Conservation (phyloP, 92 coral and sea anemone species). For the Palythoa grandiflora region DNA sequence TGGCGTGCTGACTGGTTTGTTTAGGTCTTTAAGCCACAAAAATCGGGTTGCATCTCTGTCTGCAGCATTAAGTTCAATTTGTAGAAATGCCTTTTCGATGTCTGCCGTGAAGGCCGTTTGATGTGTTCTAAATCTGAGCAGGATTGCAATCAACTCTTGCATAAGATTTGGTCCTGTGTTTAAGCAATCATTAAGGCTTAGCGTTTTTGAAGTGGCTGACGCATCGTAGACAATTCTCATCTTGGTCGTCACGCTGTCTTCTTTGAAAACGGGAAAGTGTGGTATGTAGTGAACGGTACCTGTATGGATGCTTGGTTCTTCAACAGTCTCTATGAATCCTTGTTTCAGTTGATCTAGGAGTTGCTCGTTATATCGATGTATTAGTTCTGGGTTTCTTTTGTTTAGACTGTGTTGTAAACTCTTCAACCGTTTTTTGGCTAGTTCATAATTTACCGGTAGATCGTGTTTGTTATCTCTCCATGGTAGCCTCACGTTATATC, state of each 20-base stretch:
- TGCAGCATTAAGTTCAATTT: slow-evolving; percentile 32
- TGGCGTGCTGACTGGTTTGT: slow-evolving; percentile 41
- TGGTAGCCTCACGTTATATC: slow-evolving; percentile 62
- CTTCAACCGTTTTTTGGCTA: slow-evolving; percentile 33
- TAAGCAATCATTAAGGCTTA: slow-evolving; percentile 48
- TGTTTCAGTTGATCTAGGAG: slow-evolving; percentile 61
- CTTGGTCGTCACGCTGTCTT: slow-evolving; percentile 48
- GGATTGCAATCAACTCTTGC: slow-evolving; percentile 46
- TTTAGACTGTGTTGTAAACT: slow-evolving; percentile 51
- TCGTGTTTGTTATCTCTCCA: slow-evolving; percentile 59
- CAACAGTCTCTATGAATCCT: slow-evolving; percentile 54
- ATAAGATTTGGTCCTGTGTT: slow-evolving; percentile 52
- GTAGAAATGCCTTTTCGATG: slow-evolving; percentile 47
- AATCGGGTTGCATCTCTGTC: slow-evolving; percentile 61
- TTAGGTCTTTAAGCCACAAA: slow-evolving; percentile 47
- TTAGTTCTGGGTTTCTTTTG: slow-evolving; percentile 44
- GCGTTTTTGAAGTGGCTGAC: slow-evolving; percentile 48
- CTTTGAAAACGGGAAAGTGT: slow-evolving; percentile 54
- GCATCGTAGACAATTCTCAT: slow-evolving; percentile 58
- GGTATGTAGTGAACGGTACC: slow-evolving; percentile 51
- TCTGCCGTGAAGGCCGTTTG: slow-evolving; percentile 56
- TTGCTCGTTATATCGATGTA: slow-evolving; percentile 54
- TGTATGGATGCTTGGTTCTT: slow-evolving; percentile 29
- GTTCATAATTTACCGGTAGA: slow-evolving; percentile 44
- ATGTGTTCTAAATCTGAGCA: slow-evolving; percentile 44